Percentiles rank a stretch among this genome's conserved stretches.
phyloP scores from a whole-genome alignment of 2,797 vertebrate genomes.

The Perodicticus potto region DNA sequence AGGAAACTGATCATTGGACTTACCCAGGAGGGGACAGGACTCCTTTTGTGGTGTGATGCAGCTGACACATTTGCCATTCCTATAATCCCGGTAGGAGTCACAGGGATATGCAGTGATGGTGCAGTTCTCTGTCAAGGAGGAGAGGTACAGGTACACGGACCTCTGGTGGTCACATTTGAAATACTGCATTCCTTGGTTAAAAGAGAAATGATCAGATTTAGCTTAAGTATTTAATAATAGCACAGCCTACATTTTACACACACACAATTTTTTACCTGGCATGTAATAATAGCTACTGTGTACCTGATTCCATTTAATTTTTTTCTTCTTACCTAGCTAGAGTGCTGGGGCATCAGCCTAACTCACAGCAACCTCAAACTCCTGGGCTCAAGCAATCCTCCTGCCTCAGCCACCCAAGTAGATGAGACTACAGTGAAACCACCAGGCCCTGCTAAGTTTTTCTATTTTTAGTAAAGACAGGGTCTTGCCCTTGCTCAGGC shows the following conservation, averaged over 20 bases:
- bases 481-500: no score
- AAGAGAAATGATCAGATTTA: constrained; percentile 7
- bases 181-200: constrained; percentile 91
- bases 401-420: no score
- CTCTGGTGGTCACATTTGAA: constrained; percentile 99
- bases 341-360: no score
- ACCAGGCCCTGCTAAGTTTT: no score
- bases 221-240: neutral
- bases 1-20: constrained; percentile 58
- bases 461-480: no score
- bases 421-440: no score
- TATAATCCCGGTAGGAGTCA: constrained; percentile 93
- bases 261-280: neutral
- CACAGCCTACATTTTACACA: no score
- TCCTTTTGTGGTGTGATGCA: constrained; percentile 90
- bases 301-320: neutral
- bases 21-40: constrained; percentile 94
- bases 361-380: no score
- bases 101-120: constrained; percentile 93
- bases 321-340: neutral
- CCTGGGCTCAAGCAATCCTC: no score
- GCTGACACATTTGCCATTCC: constrained; percentile 92
- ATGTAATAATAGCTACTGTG: neutral
- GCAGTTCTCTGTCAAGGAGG: constrained; percentile 92
- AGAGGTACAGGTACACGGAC: constrained; percentile 94